A percentile compares a stretch with the other conserved stretches of the same genome.
phyloP scores from a whole-genome alignment of 2,113 vertebrate genomes.

The Thymallus thymallus region DNA sequence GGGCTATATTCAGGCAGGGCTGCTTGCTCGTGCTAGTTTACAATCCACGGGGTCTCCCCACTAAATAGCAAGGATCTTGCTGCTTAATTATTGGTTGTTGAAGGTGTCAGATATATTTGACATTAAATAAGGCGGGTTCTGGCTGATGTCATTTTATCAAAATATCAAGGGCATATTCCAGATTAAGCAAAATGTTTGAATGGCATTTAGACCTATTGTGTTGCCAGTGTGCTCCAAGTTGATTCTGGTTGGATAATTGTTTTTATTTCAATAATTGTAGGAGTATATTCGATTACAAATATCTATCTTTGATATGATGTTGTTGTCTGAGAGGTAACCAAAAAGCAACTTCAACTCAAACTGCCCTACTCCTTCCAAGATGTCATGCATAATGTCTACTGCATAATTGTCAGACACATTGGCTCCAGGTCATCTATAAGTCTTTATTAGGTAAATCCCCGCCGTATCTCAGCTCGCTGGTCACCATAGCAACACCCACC shows the following conservation, averaged over 20 bases:
- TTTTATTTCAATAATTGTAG: constrained; percentile 5
- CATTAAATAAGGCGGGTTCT: no score
- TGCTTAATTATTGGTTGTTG: no score
- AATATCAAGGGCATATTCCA: constrained; percentile 4
- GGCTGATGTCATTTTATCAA: no score
- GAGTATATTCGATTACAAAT: neutral
- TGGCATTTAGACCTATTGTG: constrained; percentile 12
- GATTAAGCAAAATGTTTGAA: constrained; percentile 15
- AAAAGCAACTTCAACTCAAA: neutral
- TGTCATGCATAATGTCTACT: neutral
- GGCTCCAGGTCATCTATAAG: no score
- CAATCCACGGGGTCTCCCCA: no score
- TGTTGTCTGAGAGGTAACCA: neutral
- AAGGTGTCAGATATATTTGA: no score
- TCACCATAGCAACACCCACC: no score
- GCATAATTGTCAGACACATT: constrained; percentile 4
- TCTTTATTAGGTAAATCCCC: no score
- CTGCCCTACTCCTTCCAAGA: constrained; percentile 1
- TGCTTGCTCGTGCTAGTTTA: no score
- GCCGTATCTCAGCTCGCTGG: no score
- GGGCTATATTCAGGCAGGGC: no score
- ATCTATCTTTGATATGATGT: neutral
- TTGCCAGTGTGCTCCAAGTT: constrained; percentile 6
- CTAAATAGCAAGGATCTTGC: no score
- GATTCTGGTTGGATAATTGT: constrained; percentile 5